A percentile compares a stretch with the other conserved stretches of the same genome.
These are phyloP conservation scores for Peromyscus aztecus DNA, from an alignment of 2,797 vertebrate species.

Conservation along the genomic window DNA sequence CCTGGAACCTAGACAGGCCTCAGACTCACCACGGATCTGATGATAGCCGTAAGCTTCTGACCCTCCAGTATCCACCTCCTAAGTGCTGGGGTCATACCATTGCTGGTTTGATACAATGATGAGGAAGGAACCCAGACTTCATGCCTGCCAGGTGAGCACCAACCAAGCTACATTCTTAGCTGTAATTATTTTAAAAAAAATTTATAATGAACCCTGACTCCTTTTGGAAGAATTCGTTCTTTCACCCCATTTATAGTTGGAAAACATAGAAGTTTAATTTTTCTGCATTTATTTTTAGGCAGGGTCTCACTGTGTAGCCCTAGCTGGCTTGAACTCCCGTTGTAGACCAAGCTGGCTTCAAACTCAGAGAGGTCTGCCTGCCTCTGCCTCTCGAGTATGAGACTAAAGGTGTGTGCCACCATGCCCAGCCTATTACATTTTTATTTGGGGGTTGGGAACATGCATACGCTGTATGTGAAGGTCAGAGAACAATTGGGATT, in stretches of 20 bases:
- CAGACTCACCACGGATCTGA: neutral
- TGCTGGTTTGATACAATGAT: neutral
- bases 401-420: neutral
- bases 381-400: neutral
- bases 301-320: too few relatives aligned
- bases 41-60: too few relatives aligned
- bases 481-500: neutral
- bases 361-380: neutral
- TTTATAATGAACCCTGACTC: neutral
- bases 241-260: neutral
- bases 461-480: neutral
- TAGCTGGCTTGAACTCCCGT: neutral
- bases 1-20: neutral
- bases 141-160: neutral
- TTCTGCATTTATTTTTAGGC: neutral
- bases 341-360: neutral
- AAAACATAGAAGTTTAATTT: neutral
- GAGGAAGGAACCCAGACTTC: neutral
- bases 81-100: neutral
- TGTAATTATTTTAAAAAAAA: neutral
- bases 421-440: neutral
- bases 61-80: fast-evolving
- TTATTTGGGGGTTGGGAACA: too few relatives aligned
- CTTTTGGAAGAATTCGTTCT: neutral
- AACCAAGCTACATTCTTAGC: neutral